These are phyloP conservation scores for Panurus biarmicus DNA, from an alignment of 2,113 vertebrate genomes.

Conservation along the genomic window DNA sequence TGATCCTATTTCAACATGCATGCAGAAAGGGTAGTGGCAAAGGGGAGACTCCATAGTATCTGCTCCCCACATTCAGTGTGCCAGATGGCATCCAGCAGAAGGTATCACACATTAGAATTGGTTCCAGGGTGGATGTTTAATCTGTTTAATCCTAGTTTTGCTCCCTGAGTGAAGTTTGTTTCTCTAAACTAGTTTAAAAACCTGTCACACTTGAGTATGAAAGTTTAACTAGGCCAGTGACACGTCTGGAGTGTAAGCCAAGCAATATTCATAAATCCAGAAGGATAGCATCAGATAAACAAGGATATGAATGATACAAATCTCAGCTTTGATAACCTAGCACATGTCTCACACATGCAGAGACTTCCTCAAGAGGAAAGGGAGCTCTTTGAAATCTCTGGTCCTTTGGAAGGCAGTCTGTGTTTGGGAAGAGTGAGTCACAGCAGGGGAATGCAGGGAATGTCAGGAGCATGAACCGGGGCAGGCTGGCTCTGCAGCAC, in stretches of 20 bases:
- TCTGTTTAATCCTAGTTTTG: background rate
- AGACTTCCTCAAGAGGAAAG: background rate
- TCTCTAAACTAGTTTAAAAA: background rate
- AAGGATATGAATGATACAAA: background rate
- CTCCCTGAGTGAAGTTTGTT: background rate
- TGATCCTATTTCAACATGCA: rapidly evolving
- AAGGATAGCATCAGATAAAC: background rate
- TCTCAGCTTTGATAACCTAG: background rate
- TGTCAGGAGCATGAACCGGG: background rate
- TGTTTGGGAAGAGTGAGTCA: conserved; percentile 25
- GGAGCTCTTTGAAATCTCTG: background rate
- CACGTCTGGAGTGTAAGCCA: background rate
- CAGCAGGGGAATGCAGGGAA: background rate
- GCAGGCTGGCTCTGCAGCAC: background rate
- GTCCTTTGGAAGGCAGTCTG: background rate
- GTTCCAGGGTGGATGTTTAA: background rate
- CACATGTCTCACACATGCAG: background rate
- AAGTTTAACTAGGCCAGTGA: background rate
- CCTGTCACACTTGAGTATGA: background rate
- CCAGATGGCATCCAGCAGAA: background rate
- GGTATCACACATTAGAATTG: background rate
- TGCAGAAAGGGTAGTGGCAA: background rate
- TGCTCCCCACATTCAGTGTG: background rate
- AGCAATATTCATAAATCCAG: background rate
- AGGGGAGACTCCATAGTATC: background rate